Base-by-base conservation (phyloP, 1,140 invertebrate species). In the Aphelinus atriplicis region DNA sequence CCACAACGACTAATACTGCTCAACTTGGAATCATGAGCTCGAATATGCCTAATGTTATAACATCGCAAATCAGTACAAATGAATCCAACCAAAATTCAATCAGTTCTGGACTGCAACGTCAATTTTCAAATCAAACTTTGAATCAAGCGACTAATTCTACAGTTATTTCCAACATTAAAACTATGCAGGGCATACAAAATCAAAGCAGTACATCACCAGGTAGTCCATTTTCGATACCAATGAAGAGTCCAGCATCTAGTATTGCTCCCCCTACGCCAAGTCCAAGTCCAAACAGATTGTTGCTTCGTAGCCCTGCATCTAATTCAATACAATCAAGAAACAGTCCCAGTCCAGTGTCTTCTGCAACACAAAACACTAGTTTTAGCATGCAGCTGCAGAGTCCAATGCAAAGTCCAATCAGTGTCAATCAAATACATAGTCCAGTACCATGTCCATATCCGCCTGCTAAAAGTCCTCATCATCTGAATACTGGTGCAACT, bases 371-470 rank as follows among this genome's bases (percentile, higher is more conserved):
- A 6, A 88, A 85, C 63, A 73, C 80, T 51, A 86, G 79, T 68
- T 88, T 87, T 72, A 84, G 81, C 60, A 84, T 87, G 76, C 87
- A 88, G 75, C 80, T 88, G 73, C 86, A 88, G 75, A 88, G 87
- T 74, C 87, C 87, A 5, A 87, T 88, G 86, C 87, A 88, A 69
- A 88, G 87, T 77, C 87, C 87, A 45, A 84, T 88, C 71, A 87
- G 84, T 64, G 85, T 87, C 75, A 84, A 85, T 56, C 86, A 85
- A 78, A 88, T 88, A 71, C 87, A 88, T 67, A 88, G 86, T 75
- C 87, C 87, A 60, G 86, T 85, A 60, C 84, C 86, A 42, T 88
- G 86, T 77, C 86, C 87, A 2, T 88, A 88, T 80, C 85, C 87
- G 48, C 86, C 86, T 70, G 82, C 87, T 62, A 88, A 88, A 79